phyloP scores from a whole-genome alignment of 2,113 vertebrate genomes.

The Tupaia chinensis region DNA sequence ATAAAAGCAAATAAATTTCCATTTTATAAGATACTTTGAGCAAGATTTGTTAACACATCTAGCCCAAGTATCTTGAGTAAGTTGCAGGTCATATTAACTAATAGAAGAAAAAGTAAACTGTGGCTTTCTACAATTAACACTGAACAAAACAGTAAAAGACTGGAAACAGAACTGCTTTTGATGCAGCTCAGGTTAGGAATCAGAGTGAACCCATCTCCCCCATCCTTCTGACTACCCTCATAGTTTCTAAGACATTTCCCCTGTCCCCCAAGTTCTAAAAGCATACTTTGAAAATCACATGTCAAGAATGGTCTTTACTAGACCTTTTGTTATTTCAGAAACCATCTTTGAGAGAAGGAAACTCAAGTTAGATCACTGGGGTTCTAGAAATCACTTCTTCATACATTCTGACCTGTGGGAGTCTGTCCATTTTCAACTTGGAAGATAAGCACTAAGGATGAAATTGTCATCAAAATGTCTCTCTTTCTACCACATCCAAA shows the following conservation, averaged over 20 bases:
- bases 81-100: not conserved
- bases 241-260: not conserved
- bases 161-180: not conserved
- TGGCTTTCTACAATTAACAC: not conserved
- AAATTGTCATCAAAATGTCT: not conserved
- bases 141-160: not conserved
- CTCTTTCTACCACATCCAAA: not conserved
- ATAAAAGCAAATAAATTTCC: slow-evolving; percentile 27
- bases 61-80: not conserved
- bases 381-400: not conserved
- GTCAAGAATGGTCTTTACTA: not conserved
- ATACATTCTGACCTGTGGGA: not conserved
- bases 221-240: not conserved
- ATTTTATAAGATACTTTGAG: slow-evolving; percentile 22
- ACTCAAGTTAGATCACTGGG: not conserved
- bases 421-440: not conserved
- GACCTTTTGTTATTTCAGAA: slow-evolving; percentile 5
- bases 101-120: not conserved
- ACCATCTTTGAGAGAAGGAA: not conserved
- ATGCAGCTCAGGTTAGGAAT: not conserved
- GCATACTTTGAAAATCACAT: not conserved
- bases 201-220: not conserved
- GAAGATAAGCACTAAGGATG: slow-evolving; percentile 3
- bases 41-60: slow-evolving; percentile 20
- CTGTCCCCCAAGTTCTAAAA: not conserved